Conservation (phyloP, 1,140 invertebrate species). For the Hermetia illucens region DNA sequence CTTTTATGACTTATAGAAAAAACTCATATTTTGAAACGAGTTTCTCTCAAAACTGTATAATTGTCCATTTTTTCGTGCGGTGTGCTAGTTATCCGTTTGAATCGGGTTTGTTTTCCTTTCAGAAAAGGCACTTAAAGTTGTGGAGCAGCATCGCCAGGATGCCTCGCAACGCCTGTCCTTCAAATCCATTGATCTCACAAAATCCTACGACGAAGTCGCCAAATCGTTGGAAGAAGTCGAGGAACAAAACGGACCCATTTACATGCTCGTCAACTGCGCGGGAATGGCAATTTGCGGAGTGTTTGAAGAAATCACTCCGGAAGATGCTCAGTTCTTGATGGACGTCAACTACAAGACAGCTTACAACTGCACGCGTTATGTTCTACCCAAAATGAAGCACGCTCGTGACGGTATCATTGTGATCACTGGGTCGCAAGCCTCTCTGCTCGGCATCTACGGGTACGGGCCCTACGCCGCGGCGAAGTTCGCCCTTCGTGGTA, state of each 20-base stretch:
- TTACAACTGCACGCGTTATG: slow-evolving; percentile 52
- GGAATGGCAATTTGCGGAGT: slow-evolving; percentile 63
- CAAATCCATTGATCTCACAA: slow-evolving; percentile 58
- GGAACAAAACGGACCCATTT: slow-evolving; percentile 55
- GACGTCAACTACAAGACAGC: slow-evolving; percentile 59
- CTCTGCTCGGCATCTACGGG: slow-evolving; percentile 69
- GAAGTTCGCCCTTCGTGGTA: slow-evolving; percentile 89
- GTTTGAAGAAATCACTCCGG: slow-evolving; percentile 64
- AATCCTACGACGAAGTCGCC: slow-evolving; percentile 45
- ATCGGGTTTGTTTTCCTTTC: slow-evolving; percentile 1
- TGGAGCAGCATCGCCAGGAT: slow-evolving; percentile 19
- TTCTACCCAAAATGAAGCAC: slow-evolving; percentile 55
- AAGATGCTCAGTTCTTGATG: slow-evolving; percentile 55
- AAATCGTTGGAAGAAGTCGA: slow-evolving; percentile 45
- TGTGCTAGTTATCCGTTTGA: too few species aligned
- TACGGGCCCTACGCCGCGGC: slow-evolving; percentile 80
- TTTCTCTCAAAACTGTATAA: not conserved
- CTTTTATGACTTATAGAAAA: slow-evolving; percentile 1
- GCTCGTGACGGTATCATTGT: slow-evolving; percentile 62
- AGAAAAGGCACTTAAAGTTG: slow-evolving; percentile 23
- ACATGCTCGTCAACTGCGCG: slow-evolving; percentile 85
- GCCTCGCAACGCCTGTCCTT: slow-evolving; percentile 50
- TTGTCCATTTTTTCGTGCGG: too few species aligned
- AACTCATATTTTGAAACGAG: not conserved
- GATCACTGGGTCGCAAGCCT: slow-evolving; percentile 80